Base-by-base conservation (phyloP, 2,113 vertebrate species). In the Engraulis encrasicolus region DNA sequence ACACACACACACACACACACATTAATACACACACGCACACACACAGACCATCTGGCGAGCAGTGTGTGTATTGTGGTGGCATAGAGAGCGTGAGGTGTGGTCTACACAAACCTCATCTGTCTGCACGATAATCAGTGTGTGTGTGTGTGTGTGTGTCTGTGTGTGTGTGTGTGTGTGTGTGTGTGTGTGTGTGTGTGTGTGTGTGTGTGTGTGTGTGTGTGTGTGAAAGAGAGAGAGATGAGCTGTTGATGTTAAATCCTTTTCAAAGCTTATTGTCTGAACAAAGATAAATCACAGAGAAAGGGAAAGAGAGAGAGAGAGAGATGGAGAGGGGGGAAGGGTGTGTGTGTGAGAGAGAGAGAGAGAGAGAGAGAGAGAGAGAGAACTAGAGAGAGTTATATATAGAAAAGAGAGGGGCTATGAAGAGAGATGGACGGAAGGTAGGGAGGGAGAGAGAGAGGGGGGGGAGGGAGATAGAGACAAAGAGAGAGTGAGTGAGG, bases 261-360 rank as follows among this genome's bases (percentile, higher is more conserved):
- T 61, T 61, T 54, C n/a, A 54, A 54, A 54, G 50, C 54, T 61
- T 9, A 61, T 61, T 61, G 54, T 61, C 54, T 61, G 54, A 61
- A 6, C 54, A 36, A 74, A n/a, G n/a, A n/a, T n/a, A n/a, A n/a
- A n/a, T n/a, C n/a, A 37, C 37, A 20, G 6, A 50, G 31, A 23
- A 77, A 31, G 40, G 15, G 34, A 18, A 40, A 23, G 4, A 61
- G 40, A 79, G 54, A 20, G 18, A 38, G n/a, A n/a, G n/a, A n/a
- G n/a, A n/a, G n/a, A n/a, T n/a, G n/a, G n/a, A n/a, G n/a, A n/a
- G n/a, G n/a, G n/a, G n/a, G n/a, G n/a, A n/a, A n/a, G n/a, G n/a
- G n/a, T n/a, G n/a, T n/a, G n/a, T n/a, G n/a, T n/a, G 36, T 45
- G 54, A 48, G 71, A 86, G 50, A 66, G 80, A 61, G 71, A 54